A percentile compares a stretch with the other conserved stretches of the same genome.
phyloP scores from a whole-genome alignment of 2,888 invertebrate genomes.

The Agrotis clavis region DNA sequence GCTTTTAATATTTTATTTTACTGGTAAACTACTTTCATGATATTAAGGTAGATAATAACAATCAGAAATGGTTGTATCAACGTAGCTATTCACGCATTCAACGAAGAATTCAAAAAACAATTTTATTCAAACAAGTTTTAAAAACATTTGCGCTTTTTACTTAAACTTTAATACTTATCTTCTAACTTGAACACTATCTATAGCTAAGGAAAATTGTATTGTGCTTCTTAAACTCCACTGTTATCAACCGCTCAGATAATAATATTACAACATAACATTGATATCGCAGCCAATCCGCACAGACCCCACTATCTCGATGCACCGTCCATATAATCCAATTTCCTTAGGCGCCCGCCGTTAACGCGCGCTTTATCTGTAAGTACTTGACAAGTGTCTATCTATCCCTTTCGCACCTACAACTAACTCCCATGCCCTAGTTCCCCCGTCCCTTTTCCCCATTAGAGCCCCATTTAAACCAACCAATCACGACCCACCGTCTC shows the following conservation, averaged over 20 bases:
- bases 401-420: conserved; percentile 79
- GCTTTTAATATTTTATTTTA: too few species aligned
- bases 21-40: too few species aligned
- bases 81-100: too few species aligned
- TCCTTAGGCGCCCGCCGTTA: conserved; percentile 83
- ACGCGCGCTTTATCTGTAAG: conserved; percentile 86
- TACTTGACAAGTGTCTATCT: conserved; percentile 88
- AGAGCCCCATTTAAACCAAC: conserved; percentile 85
- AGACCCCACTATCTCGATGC: conserved; percentile 67
- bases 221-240: background rate
- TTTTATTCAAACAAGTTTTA: too few species aligned
- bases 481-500: conserved; percentile 80
- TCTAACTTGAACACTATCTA: too few species aligned
- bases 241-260: background rate
- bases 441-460: conserved; percentile 81
- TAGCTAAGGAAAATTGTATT: background rate
- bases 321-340: conserved; percentile 78
- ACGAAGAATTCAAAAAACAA: too few species aligned
- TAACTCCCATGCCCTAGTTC: conserved; percentile 68
- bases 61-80: too few species aligned
- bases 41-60: too few species aligned
- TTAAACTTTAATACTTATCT: background rate
- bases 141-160: background rate
- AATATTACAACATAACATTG: conserved; percentile 4
- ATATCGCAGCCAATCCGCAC: conserved; percentile 74